Conservation (phyloP, 2,797 vertebrate species). For the Microctenopoma stevenorrisi region DNA sequence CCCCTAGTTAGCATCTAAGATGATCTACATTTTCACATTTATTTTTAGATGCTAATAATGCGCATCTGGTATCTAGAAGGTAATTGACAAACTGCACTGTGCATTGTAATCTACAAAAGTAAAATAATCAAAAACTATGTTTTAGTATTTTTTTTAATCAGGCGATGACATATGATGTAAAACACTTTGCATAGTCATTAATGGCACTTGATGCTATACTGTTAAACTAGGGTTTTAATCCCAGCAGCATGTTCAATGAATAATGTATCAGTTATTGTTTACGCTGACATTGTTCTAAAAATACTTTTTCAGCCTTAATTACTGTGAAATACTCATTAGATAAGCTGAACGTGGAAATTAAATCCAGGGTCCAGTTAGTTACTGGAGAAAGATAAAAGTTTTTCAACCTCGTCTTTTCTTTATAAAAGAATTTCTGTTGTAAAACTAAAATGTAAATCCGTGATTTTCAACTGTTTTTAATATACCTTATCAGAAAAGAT, state of each 20-base stretch:
- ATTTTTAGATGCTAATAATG: slow-evolving; percentile 11
- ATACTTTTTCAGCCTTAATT: slow-evolving; percentile 12
- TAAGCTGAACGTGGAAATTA: not conserved
- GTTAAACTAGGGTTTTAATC: slow-evolving; percentile 1
- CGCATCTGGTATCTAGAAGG: not conserved
- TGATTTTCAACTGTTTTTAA: not conserved
- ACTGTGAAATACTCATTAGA: slow-evolving; percentile 11
- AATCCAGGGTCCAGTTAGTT: not conserved
- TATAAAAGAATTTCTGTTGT: not conserved
- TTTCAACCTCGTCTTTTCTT: not conserved
- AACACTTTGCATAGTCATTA: not conserved
- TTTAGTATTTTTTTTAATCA: not conserved
- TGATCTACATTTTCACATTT: slow-evolving; percentile 1
- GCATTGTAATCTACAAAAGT: not conserved
- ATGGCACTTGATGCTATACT: not conserved
- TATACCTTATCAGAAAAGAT: no score
- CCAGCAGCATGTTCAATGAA: not conserved
- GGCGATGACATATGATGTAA: not conserved
- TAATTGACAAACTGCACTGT: not conserved
- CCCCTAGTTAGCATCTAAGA: not conserved
- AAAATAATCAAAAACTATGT: not conserved
- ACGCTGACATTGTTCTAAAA: not conserved
- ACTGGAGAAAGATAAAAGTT: not conserved
- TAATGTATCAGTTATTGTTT: not conserved
- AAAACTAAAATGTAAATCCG: slow-evolving; percentile 1